phyloP scores from a whole-genome alignment of 2,113 vertebrate species.

The Protomyctophum bolini region DNA sequence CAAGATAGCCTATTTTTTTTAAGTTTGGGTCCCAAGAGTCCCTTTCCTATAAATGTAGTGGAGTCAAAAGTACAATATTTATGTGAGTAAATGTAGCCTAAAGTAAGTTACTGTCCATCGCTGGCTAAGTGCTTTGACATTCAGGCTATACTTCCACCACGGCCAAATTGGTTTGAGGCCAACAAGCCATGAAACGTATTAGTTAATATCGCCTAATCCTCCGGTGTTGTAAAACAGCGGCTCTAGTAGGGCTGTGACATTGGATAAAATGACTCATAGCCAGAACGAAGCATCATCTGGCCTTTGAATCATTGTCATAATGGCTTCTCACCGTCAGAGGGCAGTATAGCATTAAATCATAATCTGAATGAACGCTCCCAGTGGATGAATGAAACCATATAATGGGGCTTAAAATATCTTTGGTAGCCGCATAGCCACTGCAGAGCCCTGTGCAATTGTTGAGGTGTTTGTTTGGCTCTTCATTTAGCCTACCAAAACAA shows the following conservation, averaged over 20 bases:
- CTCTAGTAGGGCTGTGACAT: conserved; percentile 45
- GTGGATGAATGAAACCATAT: conserved; percentile 45
- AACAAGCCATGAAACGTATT: conserved; percentile 55
- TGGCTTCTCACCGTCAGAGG: conserved; percentile 59
- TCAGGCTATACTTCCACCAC: conserved; percentile 56
- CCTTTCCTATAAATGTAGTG: too few relatives aligned
- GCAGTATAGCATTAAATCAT: conserved; percentile 50
- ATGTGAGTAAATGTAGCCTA: too few relatives aligned
- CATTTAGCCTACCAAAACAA: background rate
- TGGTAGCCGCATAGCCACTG: conserved; percentile 61
- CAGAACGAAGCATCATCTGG: conserved; percentile 23
- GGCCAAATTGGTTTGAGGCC: conserved; percentile 54
- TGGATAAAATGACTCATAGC: conserved; percentile 45
- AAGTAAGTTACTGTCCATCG: too few relatives aligned
- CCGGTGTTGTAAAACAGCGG: conserved; percentile 57
- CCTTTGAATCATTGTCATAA: conserved; percentile 36
- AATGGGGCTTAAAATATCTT: conserved; percentile 61
- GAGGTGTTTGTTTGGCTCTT: background rate
- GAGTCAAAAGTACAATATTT: too few relatives aligned
- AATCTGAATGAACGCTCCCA: conserved; percentile 28
- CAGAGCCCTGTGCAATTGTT: conserved; percentile 52
- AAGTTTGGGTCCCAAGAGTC: too few relatives aligned
- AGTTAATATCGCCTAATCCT: conserved; percentile 58
- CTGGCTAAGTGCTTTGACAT: conserved; percentile 57
- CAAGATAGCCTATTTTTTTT: too few relatives aligned